Base-by-base conservation (phyloP, 1,140 invertebrate species). In the Mycetomoellerius zeteki region DNA sequence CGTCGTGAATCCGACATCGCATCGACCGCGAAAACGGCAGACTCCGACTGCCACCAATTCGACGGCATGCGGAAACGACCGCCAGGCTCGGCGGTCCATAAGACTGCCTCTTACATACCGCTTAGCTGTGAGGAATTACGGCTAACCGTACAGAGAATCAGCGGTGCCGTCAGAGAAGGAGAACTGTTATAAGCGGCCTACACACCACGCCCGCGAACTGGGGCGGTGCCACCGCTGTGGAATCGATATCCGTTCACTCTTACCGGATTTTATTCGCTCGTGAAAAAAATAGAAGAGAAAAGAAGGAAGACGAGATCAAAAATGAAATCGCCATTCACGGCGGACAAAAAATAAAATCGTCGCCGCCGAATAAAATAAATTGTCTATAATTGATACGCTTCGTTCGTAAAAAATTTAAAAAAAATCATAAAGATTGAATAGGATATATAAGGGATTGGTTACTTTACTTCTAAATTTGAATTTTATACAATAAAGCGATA, bases 231-330 rank as follows among this genome's bases (percentile, higher is more conserved):
- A 69, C 62, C 86, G 76, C 54, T 85, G 84, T 64, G 82, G 88
- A 94, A 94, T 94, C 93, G 93, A 93, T 94, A 94, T 92, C 89
- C 88, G 85, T 91, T 93, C 90, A 21, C 86, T 93, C 89, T 93
- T 91, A 90, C 90, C 89, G 90, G 91, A 93, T 94, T 93, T 94
- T 93, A 89, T 92, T 91, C 89, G 89, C 80, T 67, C 30, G 84
- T 72, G 82, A 87, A 89, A 64, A 84, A 86, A 56, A 69, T 33
- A 33, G 21, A 33, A 56, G 2, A 30, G 19, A 27, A 27, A 43
- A 4, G 12, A 10, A 10, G 19, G 19, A 19, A 19, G 24, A 43
- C 56, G 52, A 1, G n/a, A 82, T 56, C 16, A 60, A 73, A 73
- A 82, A 73, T 82, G 19, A 58, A 27, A 24, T 73, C 33, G 62